Conservation (phyloP, 2,113 vertebrate species). For the Caloenas nicobarica region DNA sequence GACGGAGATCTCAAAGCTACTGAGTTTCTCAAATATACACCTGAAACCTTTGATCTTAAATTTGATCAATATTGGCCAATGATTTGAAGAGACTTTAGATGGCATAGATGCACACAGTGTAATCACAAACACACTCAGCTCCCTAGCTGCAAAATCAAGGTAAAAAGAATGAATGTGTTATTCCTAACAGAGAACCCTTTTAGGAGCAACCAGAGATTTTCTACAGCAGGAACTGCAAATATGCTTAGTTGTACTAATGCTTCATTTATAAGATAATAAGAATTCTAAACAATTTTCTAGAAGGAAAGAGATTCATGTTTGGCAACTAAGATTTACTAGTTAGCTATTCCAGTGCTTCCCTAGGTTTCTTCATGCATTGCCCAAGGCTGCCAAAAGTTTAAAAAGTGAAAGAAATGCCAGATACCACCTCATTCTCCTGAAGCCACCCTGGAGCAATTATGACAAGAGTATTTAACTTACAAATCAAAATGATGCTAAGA, state of each 20-base stretch:
- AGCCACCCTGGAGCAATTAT: not conserved
- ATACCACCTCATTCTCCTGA: not conserved
- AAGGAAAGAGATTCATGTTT: not conserved
- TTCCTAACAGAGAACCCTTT: not conserved
- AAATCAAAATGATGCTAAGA: not conserved
- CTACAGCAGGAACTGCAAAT: not conserved
- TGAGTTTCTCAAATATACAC: not conserved
- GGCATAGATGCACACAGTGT: not conserved
- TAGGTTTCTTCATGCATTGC: not conserved
- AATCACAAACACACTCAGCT: not conserved
- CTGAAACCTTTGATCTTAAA: not conserved
- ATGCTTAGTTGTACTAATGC: not conserved
- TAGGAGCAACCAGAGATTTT: not conserved
- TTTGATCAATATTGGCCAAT: not conserved
- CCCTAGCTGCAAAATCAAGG: not conserved
- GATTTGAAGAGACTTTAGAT: not conserved
- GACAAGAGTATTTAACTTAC: not conserved
- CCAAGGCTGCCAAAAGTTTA: not conserved
- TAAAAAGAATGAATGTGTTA: not conserved
- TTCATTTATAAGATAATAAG: conserved; percentile 33
- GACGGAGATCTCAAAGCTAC: not conserved
- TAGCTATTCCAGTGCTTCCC: not conserved
- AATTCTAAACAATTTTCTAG: not conserved
- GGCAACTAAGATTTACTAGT: not conserved
- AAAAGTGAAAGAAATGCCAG: not conserved